A percentile compares a stretch with the other conserved stretches of the same genome.
Evolutionary conservation across 2,888 invertebrate genomes (phyloP).

Genomic region (Macrosoma leucophasiata): DNA sequence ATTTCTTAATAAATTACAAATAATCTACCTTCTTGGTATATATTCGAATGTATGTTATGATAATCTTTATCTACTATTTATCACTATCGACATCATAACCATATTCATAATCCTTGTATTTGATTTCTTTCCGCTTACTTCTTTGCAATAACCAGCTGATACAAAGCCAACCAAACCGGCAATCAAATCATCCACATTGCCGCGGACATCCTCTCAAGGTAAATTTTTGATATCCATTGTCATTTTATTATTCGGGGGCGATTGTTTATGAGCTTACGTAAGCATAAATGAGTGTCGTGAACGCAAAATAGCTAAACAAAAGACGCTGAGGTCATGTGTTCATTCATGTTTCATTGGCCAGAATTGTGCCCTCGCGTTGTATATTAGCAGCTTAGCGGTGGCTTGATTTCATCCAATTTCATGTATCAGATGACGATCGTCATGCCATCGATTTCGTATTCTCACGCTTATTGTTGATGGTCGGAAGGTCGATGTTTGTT

Average conservation of each 20-base stretch:
- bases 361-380: too few relatives aligned
- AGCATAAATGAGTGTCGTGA: too few relatives aligned
- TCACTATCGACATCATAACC: conserved; percentile 56
- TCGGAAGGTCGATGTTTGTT: neutral
- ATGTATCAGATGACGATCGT: neutral
- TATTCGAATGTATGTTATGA: neutral
- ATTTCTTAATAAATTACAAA: too few relatives aligned
- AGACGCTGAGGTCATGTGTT: too few relatives aligned
- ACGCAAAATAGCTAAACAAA: too few relatives aligned
- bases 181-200: conserved; percentile 96
- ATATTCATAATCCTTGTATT: conserved; percentile 62
- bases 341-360: too few relatives aligned
- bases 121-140: conserved; percentile 75
- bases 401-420: too few relatives aligned
- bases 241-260: too few relatives aligned
- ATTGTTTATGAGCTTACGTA: too few relatives aligned
- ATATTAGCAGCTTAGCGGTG: conserved; percentile 12
- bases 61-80: conserved; percentile 21
- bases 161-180: conserved; percentile 97
- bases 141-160: conserved; percentile 84
- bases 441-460: conserved; percentile 4
- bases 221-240: conserved; percentile 65
- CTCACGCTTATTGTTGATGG: conserved; percentile 1
- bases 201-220: conserved; percentile 96
- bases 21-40: neutral